A percentile compares a stretch with the other conserved stretches of the same genome.
Evolutionary conservation across 2,888 invertebrate genomes (phyloP).

Genomic region (Orchesella flavescens): DNA sequence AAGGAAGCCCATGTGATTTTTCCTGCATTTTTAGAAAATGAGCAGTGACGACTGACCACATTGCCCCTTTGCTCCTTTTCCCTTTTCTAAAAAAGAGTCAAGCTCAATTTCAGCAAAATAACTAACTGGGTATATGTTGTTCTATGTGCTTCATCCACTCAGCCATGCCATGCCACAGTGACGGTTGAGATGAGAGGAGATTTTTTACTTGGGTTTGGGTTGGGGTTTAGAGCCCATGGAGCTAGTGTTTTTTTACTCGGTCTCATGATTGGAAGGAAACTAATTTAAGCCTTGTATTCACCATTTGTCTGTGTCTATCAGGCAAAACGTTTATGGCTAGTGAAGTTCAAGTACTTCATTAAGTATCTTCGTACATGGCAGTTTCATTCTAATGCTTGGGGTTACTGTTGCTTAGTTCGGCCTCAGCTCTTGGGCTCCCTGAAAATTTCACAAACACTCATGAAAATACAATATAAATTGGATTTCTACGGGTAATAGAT

Average conservation of each 20-base stretch:
- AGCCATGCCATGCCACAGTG: background rate
- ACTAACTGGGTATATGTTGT: background rate
- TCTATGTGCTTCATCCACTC: background rate
- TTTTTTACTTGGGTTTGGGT: too few species aligned
- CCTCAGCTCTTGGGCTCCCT: too few species aligned
- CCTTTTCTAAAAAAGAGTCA: conserved; percentile 10
- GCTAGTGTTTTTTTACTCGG: background rate
- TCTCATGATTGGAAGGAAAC: conserved; percentile 13
- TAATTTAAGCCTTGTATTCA: conserved; percentile 39
- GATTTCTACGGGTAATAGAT: too few species aligned
- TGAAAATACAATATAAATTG: too few species aligned
- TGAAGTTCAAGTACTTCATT: conserved; percentile 42
- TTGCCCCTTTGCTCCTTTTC: background rate
- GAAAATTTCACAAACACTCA: too few species aligned
- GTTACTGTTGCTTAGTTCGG: too few species aligned
- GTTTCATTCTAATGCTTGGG: too few species aligned
- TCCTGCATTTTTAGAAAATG: conserved; percentile 27
- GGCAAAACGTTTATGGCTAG: conserved; percentile 12
- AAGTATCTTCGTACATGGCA: background rate
- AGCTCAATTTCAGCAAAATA: conserved; percentile 34
- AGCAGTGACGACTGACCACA: conserved; percentile 42
- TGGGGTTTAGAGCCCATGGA: too few species aligned
- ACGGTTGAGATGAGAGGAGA: too few species aligned
- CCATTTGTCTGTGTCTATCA: conserved; percentile 41
- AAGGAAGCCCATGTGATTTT: conserved; percentile 27